Conservation (phyloP, 2,113 vertebrate species). For the Ondatra zibethicus region DNA sequence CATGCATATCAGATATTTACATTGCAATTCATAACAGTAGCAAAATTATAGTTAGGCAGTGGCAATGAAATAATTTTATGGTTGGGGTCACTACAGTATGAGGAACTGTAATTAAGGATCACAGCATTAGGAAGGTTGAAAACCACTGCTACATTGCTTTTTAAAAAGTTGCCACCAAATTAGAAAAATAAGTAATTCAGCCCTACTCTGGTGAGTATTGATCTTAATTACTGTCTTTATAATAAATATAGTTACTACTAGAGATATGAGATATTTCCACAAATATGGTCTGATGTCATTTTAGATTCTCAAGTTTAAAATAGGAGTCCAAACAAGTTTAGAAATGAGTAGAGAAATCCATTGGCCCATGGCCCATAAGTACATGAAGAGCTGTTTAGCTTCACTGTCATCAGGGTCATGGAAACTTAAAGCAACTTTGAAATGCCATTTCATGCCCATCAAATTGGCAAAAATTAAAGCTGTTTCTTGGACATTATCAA, state of each 20-base stretch:
- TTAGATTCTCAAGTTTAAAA: slow-evolving; percentile 46
- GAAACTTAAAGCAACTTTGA: slow-evolving; percentile 36
- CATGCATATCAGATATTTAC: background rate
- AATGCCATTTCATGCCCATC: slow-evolving; percentile 31
- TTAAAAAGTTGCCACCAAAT: background rate
- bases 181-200: slow-evolving; percentile 21
- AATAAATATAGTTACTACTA: slow-evolving; percentile 14
- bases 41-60: background rate
- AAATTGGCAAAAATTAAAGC: slow-evolving; percentile 38
- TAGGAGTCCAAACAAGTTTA: slow-evolving; percentile 35
- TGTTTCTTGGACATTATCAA: slow-evolving; percentile 30
- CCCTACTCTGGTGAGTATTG: background rate
- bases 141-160: background rate
- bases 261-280: background rate
- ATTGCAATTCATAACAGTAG: background rate
- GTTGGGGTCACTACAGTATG: background rate
- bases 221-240: slow-evolving; percentile 12
- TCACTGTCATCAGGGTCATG: slow-evolving; percentile 6
- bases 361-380: slow-evolving; percentile 30
- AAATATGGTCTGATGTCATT: slow-evolving; percentile 14
- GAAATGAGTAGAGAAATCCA: background rate
- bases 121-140: background rate
- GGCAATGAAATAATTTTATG: background rate
- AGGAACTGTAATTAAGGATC: background rate
- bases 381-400: background rate